These are phyloP conservation scores for Agrochola lychnidis DNA, from an alignment of 2,888 invertebrate genomes.

Conservation along the genomic window DNA sequence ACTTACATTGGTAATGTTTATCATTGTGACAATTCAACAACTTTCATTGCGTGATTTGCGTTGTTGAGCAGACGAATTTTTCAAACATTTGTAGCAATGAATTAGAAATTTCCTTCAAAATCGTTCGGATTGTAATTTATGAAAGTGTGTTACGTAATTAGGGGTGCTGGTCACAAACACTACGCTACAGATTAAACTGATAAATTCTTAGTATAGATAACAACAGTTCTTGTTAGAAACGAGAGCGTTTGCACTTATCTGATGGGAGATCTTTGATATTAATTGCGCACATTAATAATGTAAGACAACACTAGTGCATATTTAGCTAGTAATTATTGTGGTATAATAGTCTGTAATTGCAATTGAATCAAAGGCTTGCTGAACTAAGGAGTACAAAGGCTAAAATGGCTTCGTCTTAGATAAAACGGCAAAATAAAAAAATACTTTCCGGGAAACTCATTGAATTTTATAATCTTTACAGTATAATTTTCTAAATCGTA, in stretches of 20 bases:
- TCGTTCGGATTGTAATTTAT: not conserved
- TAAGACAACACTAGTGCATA: conserved; percentile 14
- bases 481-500: not conserved
- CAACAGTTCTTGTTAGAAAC: conserved; percentile 6
- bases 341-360: not conserved
- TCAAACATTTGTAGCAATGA: not conserved
- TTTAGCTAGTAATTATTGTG: conserved; percentile 10
- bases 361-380: not conserved
- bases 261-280: conserved; percentile 33
- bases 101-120: not conserved
- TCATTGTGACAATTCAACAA: not conserved
- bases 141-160: not conserved
- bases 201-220: conserved; percentile 25
- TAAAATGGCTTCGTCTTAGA: not conserved
- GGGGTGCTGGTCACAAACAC: not conserved
- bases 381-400: not conserved
- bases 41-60: not conserved
- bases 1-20: not conserved
- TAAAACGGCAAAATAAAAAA: not conserved
- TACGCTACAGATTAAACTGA: conserved; percentile 1
- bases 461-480: not conserved
- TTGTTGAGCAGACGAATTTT: not conserved
- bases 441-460: not conserved
- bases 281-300: conserved; percentile 42
- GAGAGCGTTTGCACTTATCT: conserved; percentile 28